Base-by-base conservation (phyloP, 1,140 invertebrate species). In the Oedothorax gibbosus region DNA sequence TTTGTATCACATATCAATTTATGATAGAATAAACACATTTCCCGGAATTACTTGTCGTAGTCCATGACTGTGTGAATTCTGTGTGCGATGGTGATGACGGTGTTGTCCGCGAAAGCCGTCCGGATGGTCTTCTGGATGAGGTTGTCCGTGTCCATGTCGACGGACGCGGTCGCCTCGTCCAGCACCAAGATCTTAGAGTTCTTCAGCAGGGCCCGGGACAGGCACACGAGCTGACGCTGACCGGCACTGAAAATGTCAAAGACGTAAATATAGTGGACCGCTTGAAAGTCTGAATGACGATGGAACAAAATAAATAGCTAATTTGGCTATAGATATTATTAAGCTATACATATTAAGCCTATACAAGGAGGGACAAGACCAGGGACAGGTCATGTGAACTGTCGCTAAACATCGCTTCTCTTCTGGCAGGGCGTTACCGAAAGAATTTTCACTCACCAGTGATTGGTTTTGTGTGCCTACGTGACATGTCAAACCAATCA, bases 191-290 rank as follows among this genome's bases (percentile, higher is more conserved):
- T 88, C 75, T 85, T 90, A 50, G 91, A 90, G 72, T 91, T 89
- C 73, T 91, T 88, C 8, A 93, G 88, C 64, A 93, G 88, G 20
- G 92, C 92, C 82, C 92, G 88, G 7, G 92, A 92, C 62, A 93
- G 87, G 87, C 92, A 93, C 18, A 93, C 87, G 57, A 93, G 88
- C 88, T 93, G 92, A 66, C 90, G 87, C 87, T 92, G 92, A 4
- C 92, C 92, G 85, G 92, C 90, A 62, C 72, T 76, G 20, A 57
- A 76, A 20, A 50, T 14, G 49, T 20, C 11, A 66, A 66, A n/a
- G 35, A 64, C 8, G 60, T n/a, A 64, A n/a, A 64, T 64, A 8
- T n/a, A 64, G 10, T 8, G 8, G 1, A 64, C 6, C 15, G 15
- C 15, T 62, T 62, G 18, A 14, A 60, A 60, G 15, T 60, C 15